Conservation (phyloP, 2,797 vertebrate species). For the Labeo calbasu region DNA sequence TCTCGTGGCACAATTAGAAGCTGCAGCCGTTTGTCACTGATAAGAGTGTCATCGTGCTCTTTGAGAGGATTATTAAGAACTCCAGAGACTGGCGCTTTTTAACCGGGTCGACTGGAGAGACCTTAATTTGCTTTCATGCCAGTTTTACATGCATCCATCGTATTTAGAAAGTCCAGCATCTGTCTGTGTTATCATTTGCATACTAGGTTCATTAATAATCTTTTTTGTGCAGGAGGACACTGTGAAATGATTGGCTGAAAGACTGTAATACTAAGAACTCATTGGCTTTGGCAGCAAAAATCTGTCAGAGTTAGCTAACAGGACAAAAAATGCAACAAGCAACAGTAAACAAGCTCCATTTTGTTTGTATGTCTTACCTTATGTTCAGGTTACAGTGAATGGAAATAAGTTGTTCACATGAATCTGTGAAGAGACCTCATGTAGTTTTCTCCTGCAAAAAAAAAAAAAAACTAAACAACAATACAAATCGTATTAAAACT, state of each 20-base stretch:
- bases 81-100: constrained; percentile 4
- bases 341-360: background rate
- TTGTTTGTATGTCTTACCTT: background rate
- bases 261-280: background rate
- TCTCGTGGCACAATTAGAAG: constrained; percentile 75
- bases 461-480: background rate
- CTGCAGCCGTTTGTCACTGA: constrained; percentile 72
- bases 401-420: background rate
- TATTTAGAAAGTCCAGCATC: constrained; percentile 11
- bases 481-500: background rate
- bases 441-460: background rate
- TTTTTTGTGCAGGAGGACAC: constrained; percentile 13
- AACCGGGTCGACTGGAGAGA: constrained; percentile 20
- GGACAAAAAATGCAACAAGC: background rate
- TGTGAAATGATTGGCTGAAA: background rate
- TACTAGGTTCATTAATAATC: constrained; percentile 14
- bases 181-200: background rate
- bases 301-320: no score
- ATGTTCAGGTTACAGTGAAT: background rate
- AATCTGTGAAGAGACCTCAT: background rate
- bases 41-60: constrained; percentile 70
- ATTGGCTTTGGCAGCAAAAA: background rate
- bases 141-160: constrained; percentile 27
- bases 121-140: constrained; percentile 10
- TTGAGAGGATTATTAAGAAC: constrained; percentile 76